Evolutionary conservation across 2,113 vertebrate genomes (phyloP), one percentile per base, ranked within the genome.

Genomic region (Hipposideros armiger): DNA sequence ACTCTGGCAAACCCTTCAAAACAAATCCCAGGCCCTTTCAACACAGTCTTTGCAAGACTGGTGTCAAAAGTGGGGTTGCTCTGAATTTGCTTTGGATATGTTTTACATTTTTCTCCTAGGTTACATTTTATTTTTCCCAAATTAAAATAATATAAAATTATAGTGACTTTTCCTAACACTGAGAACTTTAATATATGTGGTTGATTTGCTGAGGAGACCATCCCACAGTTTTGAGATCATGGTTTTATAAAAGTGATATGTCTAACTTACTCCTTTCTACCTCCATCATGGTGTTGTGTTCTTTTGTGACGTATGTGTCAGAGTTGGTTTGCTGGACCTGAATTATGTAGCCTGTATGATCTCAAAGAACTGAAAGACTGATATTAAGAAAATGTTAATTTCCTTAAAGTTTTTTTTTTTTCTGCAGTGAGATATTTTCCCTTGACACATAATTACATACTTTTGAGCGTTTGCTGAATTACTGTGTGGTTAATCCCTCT

Each of bases 401-500:
- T 67, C 52, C 30, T 91, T 92, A 42, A 90, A 2, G 10, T 50
- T 11, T 54, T 50, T 92, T 81, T 70, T 15, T 81, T 17, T 50
- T 26, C 32, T 88, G 42, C 30, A 84, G 54, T 52, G 81, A 78
- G 42, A 72, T 95, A 62, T 82, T 96, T 94, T 92, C 84, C 73
- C 47, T 77, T 56, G 42, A 91, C 64, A 76, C 20, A 42, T 28
- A 91, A 88, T 70, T 72, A 87, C 87, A 84, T n/a, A 50, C 40
- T 30, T 80, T 42, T 26, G 67, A 90, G 58, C 13, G 0, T 58
- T 95, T 89, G 72, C 83, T 66, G 62, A 94, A 91, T 80, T 88
- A 72, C 72, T 60, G 8, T 60, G 45, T 83, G 69, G 83, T 86
- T 97, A 93, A 97, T 90, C 42, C 85, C n/a, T 78, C 80, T 97